Percentiles rank a stretch among this genome's conserved stretches.
Evolutionary conservation across 2,113 vertebrate genomes (phyloP).

Genomic region (Numenius arquata): DNA sequence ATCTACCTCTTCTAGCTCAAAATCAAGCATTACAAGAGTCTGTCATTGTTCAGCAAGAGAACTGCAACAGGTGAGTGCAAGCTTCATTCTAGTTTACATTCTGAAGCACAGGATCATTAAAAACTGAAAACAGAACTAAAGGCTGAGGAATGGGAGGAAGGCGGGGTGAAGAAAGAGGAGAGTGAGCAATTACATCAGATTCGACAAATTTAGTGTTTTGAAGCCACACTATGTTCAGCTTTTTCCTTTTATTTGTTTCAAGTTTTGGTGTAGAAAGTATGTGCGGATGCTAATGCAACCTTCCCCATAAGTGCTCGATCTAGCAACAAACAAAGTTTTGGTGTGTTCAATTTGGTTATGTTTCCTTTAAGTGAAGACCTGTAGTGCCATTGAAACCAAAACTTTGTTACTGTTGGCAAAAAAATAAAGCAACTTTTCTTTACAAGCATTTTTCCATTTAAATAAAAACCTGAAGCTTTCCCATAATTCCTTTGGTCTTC

Average conservation of each 20-base stretch:
- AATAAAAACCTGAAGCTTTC: slow-evolving; percentile 70
- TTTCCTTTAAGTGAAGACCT: slow-evolving; percentile 63
- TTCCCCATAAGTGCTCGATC: slow-evolving; percentile 56
- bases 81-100: slow-evolving; percentile 71
- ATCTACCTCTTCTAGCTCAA: slow-evolving; percentile 70
- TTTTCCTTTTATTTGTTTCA: slow-evolving; percentile 74
- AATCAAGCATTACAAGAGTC: slow-evolving; percentile 60
- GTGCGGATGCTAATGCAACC: slow-evolving; percentile 60
- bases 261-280: slow-evolving; percentile 77
- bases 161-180: neutral
- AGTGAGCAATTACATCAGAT: slow-evolving; percentile 40
- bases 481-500: slow-evolving; percentile 79
- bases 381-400: slow-evolving; percentile 60
- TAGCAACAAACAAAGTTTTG: slow-evolving; percentile 68
- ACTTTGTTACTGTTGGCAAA: slow-evolving; percentile 65
- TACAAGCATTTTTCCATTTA: slow-evolving; percentile 63
- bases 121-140: slow-evolving; percentile 44
- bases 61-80: slow-evolving; percentile 68
- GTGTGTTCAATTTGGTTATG: slow-evolving; percentile 66
- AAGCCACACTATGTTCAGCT: slow-evolving; percentile 63
- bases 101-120: slow-evolving; percentile 72
- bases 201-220: slow-evolving; percentile 63
- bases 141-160: slow-evolving; percentile 11
- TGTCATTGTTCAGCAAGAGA: slow-evolving; percentile 59
- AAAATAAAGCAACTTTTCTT: slow-evolving; percentile 70